These are phyloP conservation scores for Megamerina dolium DNA, from an alignment of 2,888 invertebrate species.

Conservation along the genomic window DNA sequence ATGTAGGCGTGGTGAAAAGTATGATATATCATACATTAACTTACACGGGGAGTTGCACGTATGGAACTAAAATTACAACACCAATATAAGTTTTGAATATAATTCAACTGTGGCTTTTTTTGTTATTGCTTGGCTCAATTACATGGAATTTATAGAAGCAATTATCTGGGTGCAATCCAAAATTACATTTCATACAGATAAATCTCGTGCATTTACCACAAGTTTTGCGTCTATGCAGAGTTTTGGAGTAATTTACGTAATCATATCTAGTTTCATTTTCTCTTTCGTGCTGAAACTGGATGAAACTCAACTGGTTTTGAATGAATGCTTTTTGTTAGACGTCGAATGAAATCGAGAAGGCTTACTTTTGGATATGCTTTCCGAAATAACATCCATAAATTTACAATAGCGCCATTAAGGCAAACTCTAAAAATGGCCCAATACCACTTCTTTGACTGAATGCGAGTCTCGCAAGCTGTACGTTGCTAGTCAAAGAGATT, in stretches of 20 bases:
- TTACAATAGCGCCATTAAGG: no score
- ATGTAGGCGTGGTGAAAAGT: slow-evolving; percentile 1
- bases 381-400: no score
- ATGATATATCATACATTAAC: slow-evolving; percentile 3
- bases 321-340: no score
- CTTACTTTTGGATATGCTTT: no score
- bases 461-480: neutral
- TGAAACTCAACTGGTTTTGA: no score
- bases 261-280: slow-evolving; percentile 3
- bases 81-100: neutral
- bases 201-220: slow-evolving; percentile 6
- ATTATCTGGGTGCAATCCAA: slow-evolving; percentile 2
- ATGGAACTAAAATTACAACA: slow-evolving; percentile 1
- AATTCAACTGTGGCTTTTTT: neutral
- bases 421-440: no score
- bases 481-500: no score
- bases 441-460: neutral
- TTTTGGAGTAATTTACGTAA: slow-evolving; percentile 2
- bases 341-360: no score
- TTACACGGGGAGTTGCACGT: neutral
- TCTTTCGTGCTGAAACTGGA: no score
- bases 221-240: slow-evolving; percentile 3
- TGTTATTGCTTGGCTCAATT: neutral
- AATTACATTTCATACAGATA: slow-evolving; percentile 5
- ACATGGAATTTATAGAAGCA: no score